These are phyloP conservation scores for Papilio elwesi DNA, from an alignment of 2,888 invertebrate species.

Conservation along the genomic window DNA sequence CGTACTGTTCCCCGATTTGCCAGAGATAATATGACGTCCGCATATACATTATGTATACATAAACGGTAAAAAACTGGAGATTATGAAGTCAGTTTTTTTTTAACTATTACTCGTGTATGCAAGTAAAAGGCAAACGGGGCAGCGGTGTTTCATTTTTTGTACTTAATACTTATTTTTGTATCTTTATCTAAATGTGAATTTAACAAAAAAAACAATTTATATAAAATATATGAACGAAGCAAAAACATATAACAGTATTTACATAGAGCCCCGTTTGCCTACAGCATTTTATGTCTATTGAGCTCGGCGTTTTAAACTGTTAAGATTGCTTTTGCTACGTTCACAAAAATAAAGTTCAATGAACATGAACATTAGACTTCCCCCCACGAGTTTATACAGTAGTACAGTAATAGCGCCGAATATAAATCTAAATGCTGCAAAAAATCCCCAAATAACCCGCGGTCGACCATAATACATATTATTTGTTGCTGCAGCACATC, in stretches of 20 bases:
- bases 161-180: too few species aligned
- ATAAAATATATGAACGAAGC: constrained; percentile 19
- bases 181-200: neutral
- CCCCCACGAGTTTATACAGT: too few species aligned
- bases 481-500: constrained; percentile 47
- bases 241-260: constrained; percentile 14
- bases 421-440: neutral
- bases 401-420: too few species aligned
- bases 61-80: too few species aligned
- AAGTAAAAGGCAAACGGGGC: too few species aligned
- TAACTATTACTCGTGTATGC: too few species aligned
- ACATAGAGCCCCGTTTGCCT: constrained; percentile 10
- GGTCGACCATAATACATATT: neutral
- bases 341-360: constrained; percentile 20
- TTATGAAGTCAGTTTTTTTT: too few species aligned
- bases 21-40: too few species aligned
- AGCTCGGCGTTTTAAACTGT: constrained; percentile 7
- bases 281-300: constrained; percentile 19
- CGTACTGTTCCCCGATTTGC: too few species aligned
- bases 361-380: neutral
- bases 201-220: neutral
- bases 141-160: too few species aligned
- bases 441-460: neutral
- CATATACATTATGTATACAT: too few species aligned
- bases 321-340: constrained; percentile 26